Conservation (phyloP, 2,113 vertebrate genomes). For the Rhinichthys klamathensis region DNA sequence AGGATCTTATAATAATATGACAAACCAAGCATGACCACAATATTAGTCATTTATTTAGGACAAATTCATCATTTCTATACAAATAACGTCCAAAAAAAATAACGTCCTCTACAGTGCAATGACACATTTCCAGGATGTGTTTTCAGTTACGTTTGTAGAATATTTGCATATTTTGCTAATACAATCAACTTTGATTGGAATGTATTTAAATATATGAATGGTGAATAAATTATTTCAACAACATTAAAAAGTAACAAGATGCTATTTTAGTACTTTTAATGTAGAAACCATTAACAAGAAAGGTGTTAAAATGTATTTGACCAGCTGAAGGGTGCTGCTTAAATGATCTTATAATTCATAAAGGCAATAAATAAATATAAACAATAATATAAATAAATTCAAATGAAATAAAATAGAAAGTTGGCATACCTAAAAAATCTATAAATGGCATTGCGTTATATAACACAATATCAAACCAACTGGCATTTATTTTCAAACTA, state of each 20-base stretch:
- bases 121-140: not conserved
- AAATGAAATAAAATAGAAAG: not conserved
- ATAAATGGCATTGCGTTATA: not conserved
- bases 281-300: not conserved
- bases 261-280: not conserved
- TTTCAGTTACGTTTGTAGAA: not conserved
- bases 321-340: not conserved
- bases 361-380: not conserved
- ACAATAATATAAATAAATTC: not conserved
- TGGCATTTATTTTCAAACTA: not conserved
- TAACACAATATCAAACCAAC: not conserved
- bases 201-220: slow-evolving; percentile 3
- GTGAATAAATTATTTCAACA: slow-evolving; percentile 43
- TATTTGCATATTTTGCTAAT: slow-evolving; percentile 50
- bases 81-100: too few species aligned
- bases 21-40: not conserved
- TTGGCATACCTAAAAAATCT: not conserved
- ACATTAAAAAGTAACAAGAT: not conserved
- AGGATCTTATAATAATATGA: not conserved
- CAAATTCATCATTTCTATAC: not conserved
- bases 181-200: slow-evolving; percentile 63
- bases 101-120: not conserved
- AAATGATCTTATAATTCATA: not conserved
- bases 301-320: not conserved
- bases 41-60: slow-evolving; percentile 23